Base-by-base conservation (phyloP, 2,113 vertebrate genomes). In the Brienomyrus brachyistius region DNA sequence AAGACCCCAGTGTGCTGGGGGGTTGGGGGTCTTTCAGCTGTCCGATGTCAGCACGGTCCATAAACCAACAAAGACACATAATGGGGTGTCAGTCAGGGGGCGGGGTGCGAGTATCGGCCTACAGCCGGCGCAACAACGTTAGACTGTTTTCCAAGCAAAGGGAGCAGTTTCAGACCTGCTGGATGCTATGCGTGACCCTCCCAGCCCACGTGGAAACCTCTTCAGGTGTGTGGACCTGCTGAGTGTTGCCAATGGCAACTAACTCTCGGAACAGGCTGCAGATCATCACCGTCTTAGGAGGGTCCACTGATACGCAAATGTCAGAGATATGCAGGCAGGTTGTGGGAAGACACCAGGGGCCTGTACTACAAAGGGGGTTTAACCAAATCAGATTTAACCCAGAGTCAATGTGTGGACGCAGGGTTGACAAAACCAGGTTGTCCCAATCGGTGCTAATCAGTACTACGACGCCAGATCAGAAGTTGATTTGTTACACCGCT, bases 1-100 rank as follows among this genome's bases (percentile, higher is more conserved):
- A 48, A 51, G 45, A 6, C 31, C 23, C 48, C 15, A n/a, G 10
- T 35, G 85, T 54, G 51, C 27, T 40, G 21, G 7, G 15, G 13
- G 10, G 59, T 23, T 19, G 59, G 56, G 23, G 27, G 27, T 40
- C 85, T 35, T 52, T 87, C 74, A 77, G 74, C 85, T 82, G 89
- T 35, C 90, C 83, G 88, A 89, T 91, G 90, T 91, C 88, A 90
- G 85, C 90, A 66, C 89, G 87, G 89, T 90, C 88, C 89, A 86
- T 56, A 90, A 90, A 91, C 90, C 90, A 66, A 90, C 85, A 54
- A 31, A 54, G 23, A 56, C 9, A 52, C 47, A 54, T 51, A 52
- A 50, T 90, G 88, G 82, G 88, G 88, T 56, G 59, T 90, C 50
- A 90, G 90, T 88, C 90, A 77, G 88, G 88, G 90, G 80, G 66